Evolutionary conservation across 1,140 invertebrate species (phyloP).

Genomic region (Agrypnia vestita): DNA sequence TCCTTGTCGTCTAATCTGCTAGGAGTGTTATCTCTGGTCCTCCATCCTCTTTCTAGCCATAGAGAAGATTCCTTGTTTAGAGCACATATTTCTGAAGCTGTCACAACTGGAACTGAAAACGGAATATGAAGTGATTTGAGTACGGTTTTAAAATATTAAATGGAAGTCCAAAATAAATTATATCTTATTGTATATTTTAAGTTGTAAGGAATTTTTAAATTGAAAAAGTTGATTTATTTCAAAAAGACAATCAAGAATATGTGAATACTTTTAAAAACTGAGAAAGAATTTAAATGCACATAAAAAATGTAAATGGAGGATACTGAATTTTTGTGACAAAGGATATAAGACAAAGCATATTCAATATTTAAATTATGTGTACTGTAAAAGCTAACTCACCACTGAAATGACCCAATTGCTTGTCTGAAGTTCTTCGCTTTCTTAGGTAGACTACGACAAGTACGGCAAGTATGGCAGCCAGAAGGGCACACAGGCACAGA

Average conservation of each 20-base stretch:
- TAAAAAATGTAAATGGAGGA: neutral
- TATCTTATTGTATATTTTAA: no score
- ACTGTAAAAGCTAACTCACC: conserved; percentile 52
- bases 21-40: conserved; percentile 68
- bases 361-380: neutral
- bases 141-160: no score
- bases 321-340: neutral
- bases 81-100: conserved; percentile 65
- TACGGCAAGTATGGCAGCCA: conserved; percentile 74
- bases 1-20: conserved; percentile 70
- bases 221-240: no score
- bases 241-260: no score
- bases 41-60: conserved; percentile 78
- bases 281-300: no score
- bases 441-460: conserved; percentile 69
- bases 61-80: conserved; percentile 75
- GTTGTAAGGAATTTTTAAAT: no score
- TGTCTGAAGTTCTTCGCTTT: conserved; percentile 69
- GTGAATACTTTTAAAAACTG: no score
- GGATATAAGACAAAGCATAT: neutral
- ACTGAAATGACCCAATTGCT: conserved; percentile 72
- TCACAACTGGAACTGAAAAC: conserved; percentile 68
- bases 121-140: no score
- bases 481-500: conserved; percentile 76
- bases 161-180: no score